Conservation (phyloP, 2,888 invertebrate genomes). For the Morpho deidamia region DNA sequence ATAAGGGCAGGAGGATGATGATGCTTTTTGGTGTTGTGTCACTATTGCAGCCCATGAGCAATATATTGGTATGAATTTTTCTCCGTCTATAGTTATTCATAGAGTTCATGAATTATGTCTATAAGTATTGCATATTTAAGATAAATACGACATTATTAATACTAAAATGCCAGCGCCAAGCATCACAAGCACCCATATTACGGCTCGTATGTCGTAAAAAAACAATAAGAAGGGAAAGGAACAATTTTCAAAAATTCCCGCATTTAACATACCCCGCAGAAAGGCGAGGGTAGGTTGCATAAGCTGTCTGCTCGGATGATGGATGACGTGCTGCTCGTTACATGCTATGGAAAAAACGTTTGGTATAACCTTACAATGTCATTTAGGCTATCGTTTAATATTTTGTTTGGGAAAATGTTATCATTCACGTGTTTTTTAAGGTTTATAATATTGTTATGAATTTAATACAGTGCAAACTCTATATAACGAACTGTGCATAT, state of each 20-base stretch:
- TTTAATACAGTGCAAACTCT: no score
- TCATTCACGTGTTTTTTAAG: not conserved
- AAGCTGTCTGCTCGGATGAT: constrained; percentile 40
- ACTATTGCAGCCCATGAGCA: no score
- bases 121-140: no score
- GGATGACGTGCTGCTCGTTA: constrained; percentile 33
- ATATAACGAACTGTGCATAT: no score
- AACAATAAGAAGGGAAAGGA: constrained; percentile 29
- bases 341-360: constrained; percentile 28
- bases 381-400: constrained; percentile 10
- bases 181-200: not conserved
- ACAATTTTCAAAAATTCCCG: constrained; percentile 29
- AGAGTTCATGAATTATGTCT: no score
- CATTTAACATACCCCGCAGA: constrained; percentile 28
- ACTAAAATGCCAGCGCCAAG: not conserved
- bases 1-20: no score
- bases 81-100: no score
- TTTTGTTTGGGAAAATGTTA: constrained; percentile 12
- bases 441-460: not conserved
- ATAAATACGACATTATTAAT: not conserved
- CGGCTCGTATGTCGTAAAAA: not conserved
- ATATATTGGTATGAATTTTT: no score
- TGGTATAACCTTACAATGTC: constrained; percentile 22
- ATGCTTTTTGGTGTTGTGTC: no score
- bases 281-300: constrained; percentile 34